Percentiles rank a stretch among this genome's conserved stretches.
phyloP scores from a whole-genome alignment of 23 tunicate species.

The Botrylloides violaceus region DNA sequence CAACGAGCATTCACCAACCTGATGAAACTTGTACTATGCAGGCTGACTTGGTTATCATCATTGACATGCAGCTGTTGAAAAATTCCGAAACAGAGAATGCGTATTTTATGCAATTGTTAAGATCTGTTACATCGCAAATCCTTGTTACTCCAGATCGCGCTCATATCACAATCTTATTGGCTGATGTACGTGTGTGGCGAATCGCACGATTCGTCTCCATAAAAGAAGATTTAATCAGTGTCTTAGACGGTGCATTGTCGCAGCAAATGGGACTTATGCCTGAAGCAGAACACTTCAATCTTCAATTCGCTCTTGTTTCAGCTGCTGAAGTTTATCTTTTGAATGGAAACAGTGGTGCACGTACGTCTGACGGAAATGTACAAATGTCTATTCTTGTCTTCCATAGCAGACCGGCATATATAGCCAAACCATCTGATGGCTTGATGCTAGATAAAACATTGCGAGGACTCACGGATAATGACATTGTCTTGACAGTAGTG shows the following conservation, averaged over 20 bases:
- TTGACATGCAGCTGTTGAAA: constrained; percentile 27
- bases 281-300: constrained; percentile 8
- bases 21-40: constrained; percentile 39
- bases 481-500: constrained; percentile 18
- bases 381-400: constrained; percentile 27
- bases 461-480: not conserved
- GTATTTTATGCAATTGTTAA: not conserved
- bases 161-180: constrained; percentile 23
- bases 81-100: not conserved
- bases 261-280: not conserved
- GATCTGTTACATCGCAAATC: not conserved
- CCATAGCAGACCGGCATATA: constrained; percentile 18
- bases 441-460: constrained; percentile 1
- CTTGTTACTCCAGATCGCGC: constrained; percentile 4
- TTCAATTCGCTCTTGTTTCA: constrained; percentile 25
- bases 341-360: constrained; percentile 2
- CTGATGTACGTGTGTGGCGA: constrained; percentile 23
- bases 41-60: constrained; percentile 41
- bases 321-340: not conserved
- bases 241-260: not conserved
- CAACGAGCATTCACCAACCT: constrained; percentile 11
- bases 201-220: constrained; percentile 15
- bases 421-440: not conserved
- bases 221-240: constrained; percentile 5
- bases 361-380: constrained; percentile 5